Base-by-base conservation (phyloP, 2,888 invertebrate genomes). In the Torymus tubicola region DNA sequence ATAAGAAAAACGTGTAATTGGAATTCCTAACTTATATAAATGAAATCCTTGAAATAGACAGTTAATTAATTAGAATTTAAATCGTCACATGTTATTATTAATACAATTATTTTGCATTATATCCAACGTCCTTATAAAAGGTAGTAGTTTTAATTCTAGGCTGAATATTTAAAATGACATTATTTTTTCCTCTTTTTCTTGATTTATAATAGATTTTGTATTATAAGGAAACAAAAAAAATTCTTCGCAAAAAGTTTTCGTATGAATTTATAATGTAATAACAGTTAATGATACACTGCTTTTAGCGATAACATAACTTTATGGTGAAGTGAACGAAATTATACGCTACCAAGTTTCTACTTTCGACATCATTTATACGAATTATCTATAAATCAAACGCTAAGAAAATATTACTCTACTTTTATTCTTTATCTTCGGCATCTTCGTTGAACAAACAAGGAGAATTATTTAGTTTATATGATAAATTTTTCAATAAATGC, bases 281-380 rank as follows among this genome's bases (percentile, higher is more conserved):
- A 42, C 42, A 42, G 42, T 8, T 42, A 42, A 42, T 42, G 42
- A 42, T 42, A 42, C 42, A 42, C 42, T 42, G 42, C 42, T 42
- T 52, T 67, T 16, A 67, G 53, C 21, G 67, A 67, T 67, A 67
- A 67, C 67, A 53, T 52, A 18, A 67, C 67, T 42, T 52, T 16
- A 67, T 16, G 14, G 18, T 21, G 52, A n/a, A 21, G 60, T 12
- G 64, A 42, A 8, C 42, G 12, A 70, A 58, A 70, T 70, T 70
- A 70, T 42, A 71, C 21, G 52, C 42, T 60, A 42, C 52, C 1
- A 60, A 71, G 71, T 61, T 60, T 71, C 71, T 50, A 71, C 71
- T 71, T 71, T 71, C 71, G 60, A 61, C 61, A 50, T 71, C 50
- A 42, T 42, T 42, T 42, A 42, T 71, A 57, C 52, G 65, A 67